Base-by-base conservation (phyloP, 2,888 invertebrate genomes). In the Dendrolimus pini region DNA sequence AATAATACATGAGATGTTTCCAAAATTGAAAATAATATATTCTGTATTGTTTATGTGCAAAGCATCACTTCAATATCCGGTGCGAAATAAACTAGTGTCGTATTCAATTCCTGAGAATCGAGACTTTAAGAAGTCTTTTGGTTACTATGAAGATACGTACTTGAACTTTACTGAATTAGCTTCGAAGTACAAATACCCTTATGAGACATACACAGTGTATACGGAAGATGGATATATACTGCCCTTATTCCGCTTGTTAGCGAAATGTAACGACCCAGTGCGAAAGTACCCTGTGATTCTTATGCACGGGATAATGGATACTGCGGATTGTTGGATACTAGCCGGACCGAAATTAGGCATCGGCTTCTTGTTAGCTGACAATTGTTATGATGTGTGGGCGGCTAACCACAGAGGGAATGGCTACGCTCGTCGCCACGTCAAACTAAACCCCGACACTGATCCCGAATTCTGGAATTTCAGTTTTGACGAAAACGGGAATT, bases 401-500 rank as follows among this genome's bases (percentile, higher is more conserved):
- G 75, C 68, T 1, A 86, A 86, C 62, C 83, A 86, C 14, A 86
- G 95, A 62, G 95, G 95, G 9, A 94, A 93, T 68, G 83, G 82
- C 12, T 94, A 94, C 74, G 92, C 93, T 2, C 82, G 90, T 54
- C 79, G 76, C n/a, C 95, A 95, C 66, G 69, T 77, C 0, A 80
- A 72, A 2, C 69, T 87, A 72, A 68, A 89, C 58, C 80, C 89
- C 0, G 70, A 85, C 58, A 74, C 60, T 0, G 85, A 92, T 59
- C 60, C 70, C 1, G 64, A 75, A 12, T 93, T 78, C 66, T 93
- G 93, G 93, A 68, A 89, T 41, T 93, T 84, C 70, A 92, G 93
- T 52, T 93, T 93, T 83, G 94, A 95, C 72, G 94, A 96, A 75
- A 93, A 94, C 75, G 96, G 94, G 0, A 70, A 84, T 54, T 92